Conservation (phyloP, 2,888 invertebrate genomes). For the Anoncus sp. region DNA sequence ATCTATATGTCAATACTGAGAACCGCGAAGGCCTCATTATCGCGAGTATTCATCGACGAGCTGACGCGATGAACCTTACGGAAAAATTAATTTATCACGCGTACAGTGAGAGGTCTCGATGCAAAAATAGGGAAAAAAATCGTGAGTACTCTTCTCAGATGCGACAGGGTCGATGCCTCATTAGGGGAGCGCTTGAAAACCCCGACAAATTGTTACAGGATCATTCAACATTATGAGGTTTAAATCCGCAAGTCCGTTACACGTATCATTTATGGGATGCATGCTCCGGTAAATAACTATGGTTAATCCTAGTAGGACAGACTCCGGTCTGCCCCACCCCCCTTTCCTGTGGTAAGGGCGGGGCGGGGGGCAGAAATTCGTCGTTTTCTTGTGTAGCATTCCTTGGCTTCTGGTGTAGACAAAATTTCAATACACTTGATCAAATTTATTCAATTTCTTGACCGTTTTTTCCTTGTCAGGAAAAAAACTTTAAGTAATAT, state of each 20-base stretch:
- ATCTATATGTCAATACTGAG: slow-evolving; percentile 21
- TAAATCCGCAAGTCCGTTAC: background rate
- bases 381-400: too few species aligned
- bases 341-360: too few species aligned
- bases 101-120: background rate
- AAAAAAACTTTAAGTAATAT: too few species aligned
- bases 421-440: too few species aligned
- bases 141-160: background rate
- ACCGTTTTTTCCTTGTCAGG: too few species aligned
- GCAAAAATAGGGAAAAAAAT: background rate
- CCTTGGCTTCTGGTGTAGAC: too few species aligned
- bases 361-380: too few species aligned
- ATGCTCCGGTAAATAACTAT: background rate
- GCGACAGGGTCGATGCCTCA: slow-evolving; percentile 21
- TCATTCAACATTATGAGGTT: slow-evolving; percentile 21
- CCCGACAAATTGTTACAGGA: slow-evolving; percentile 6
- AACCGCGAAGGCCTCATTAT: slow-evolving; percentile 40
- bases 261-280: too few species aligned
- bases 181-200: slow-evolving; percentile 34
- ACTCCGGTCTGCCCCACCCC: too few species aligned
- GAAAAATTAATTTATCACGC: slow-evolving; percentile 30
- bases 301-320: too few species aligned
- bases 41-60: slow-evolving; percentile 13
- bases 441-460: too few species aligned
- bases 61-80: slow-evolving; percentile 6